These are phyloP conservation scores for Strigamia crassipes DNA, from an alignment of 2,888 invertebrate genomes.

Conservation along the genomic window DNA sequence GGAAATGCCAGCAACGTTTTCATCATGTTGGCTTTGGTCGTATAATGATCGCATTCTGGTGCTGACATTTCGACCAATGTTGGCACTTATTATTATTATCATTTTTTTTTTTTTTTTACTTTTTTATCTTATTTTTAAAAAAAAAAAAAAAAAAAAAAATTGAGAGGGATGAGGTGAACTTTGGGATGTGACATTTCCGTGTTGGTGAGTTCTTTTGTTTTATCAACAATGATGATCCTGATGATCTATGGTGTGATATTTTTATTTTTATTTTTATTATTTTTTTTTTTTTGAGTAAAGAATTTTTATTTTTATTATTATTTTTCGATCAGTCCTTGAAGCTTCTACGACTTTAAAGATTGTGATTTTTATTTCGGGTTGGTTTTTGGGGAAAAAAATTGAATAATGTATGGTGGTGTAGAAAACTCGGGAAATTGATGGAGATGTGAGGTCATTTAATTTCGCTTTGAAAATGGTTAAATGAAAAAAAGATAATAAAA, in stretches of 20 bases:
- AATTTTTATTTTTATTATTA: not conserved
- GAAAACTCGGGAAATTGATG: not conserved
- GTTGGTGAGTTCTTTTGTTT: not conserved
- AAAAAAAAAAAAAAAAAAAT: not conserved
- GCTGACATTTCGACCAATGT: constrained; percentile 17
- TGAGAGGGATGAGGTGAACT: not conserved
- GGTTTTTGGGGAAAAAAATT: not conserved
- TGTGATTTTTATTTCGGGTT: not conserved
- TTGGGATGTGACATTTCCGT: not conserved
- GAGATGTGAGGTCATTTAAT: constrained; percentile 33
- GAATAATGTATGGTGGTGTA: not conserved
- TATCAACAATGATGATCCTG: not conserved
- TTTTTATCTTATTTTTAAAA: too few relatives aligned
- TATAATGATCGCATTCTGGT: not conserved
- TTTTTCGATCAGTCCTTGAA: not conserved
- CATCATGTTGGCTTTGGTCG: not conserved
- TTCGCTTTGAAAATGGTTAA: constrained; percentile 23
- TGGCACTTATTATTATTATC: not conserved
- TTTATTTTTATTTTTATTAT: not conserved
- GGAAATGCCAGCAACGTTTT: constrained; percentile 25
- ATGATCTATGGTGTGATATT: not conserved
- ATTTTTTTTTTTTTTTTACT: too few relatives aligned
- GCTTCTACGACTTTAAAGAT: not conserved
- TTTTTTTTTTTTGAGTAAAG: too few relatives aligned
- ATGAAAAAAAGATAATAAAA: not conserved